phyloP scores from a whole-genome alignment of 2,797 vertebrate species.

The Coilia nasus region DNA sequence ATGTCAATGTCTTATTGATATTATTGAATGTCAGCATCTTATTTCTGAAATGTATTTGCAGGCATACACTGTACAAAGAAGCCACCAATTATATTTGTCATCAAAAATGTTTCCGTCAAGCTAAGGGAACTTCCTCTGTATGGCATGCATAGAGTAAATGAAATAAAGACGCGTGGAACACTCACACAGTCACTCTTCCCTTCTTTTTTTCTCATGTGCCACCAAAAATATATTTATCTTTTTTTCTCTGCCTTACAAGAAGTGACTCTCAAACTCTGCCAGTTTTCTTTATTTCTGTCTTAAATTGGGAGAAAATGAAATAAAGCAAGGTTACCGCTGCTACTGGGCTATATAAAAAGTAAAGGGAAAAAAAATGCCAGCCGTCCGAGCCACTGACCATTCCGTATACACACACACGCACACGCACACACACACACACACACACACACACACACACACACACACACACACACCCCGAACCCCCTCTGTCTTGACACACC shows the following conservation, averaged over 20 bases:
- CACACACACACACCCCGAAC: constrained; percentile 39
- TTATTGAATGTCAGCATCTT: too few relatives aligned
- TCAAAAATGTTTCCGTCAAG: background rate
- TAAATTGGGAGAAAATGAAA: constrained; percentile 76
- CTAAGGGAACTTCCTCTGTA: background rate
- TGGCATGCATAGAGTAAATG: background rate
- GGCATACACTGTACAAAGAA: too few relatives aligned
- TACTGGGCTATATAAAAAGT: constrained; percentile 67
- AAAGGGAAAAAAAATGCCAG: constrained; percentile 74
- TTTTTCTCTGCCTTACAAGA: constrained; percentile 74
- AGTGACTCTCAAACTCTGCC: constrained; percentile 77
- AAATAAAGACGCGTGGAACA: background rate
- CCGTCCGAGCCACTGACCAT: constrained; percentile 75
- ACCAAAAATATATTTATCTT: constrained; percentile 74
- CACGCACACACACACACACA: constrained; percentile 56
- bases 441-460: constrained; percentile 38
- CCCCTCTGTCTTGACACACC: constrained; percentile 58
- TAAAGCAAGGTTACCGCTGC: constrained; percentile 72
- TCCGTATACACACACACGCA: constrained; percentile 54
- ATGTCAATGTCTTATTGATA: too few relatives aligned
- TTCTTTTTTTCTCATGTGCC: constrained; percentile 58
- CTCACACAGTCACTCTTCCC: constrained; percentile 2
- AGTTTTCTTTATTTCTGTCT: constrained; percentile 56
- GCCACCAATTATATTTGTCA: background rate
- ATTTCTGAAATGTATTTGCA: background rate